These are phyloP conservation scores for Squalus acanthias DNA, from an alignment of 2,797 vertebrate species.

Conservation along the genomic window DNA sequence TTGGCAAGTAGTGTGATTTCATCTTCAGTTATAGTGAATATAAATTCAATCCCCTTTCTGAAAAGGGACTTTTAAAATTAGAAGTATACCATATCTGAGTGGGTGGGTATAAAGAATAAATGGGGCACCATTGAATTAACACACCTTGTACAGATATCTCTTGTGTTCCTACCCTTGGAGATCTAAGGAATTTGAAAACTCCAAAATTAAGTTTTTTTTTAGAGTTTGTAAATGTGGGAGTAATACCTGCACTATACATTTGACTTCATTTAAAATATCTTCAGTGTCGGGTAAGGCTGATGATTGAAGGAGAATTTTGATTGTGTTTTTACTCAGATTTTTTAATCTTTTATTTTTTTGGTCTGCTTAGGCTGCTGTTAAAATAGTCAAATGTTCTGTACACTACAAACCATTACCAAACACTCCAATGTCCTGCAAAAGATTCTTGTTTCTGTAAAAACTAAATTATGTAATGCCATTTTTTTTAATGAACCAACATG, in stretches of 20 bases:
- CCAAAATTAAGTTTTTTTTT: background rate
- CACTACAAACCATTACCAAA: constrained; percentile 25
- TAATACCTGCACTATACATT: background rate
- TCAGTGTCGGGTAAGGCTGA: background rate
- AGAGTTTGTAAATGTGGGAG: background rate
- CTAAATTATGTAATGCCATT: background rate
- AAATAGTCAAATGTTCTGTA: background rate
- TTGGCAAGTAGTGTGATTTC: background rate
- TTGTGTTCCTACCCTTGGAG: background rate
- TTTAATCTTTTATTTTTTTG: background rate
- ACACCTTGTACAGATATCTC: background rate
- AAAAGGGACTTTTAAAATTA: constrained; percentile 10
- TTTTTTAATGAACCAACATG: background rate
- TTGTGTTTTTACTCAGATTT: background rate
- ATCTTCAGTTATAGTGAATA: background rate
- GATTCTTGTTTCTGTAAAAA: background rate
- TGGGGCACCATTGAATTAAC: background rate
- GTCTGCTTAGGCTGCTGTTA: background rate
- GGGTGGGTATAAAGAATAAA: background rate
- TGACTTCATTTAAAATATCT: constrained; percentile 25
- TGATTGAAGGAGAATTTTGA: constrained; percentile 1
- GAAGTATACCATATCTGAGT: background rate
- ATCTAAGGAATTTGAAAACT: background rate
- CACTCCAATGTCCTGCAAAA: constrained; percentile 21
- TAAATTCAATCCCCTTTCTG: background rate